Conservation (phyloP, 2,888 invertebrate genomes). For the Protonemura montana region DNA sequence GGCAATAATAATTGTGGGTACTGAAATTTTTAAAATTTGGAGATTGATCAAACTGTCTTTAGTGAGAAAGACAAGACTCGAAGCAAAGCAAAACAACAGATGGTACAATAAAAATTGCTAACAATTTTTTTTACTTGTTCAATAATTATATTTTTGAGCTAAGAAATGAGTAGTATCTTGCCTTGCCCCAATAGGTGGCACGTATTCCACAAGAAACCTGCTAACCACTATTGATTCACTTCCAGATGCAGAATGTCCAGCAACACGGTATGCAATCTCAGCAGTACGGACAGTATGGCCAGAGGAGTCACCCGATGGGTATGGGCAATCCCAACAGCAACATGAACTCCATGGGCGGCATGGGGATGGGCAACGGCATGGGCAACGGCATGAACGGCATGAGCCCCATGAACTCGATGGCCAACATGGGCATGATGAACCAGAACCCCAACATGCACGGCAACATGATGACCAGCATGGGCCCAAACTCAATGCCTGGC, state of each 20-base stretch:
- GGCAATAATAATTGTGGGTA: no score
- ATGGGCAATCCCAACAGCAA: slow-evolving; percentile 60
- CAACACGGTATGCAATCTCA: slow-evolving; percentile 71
- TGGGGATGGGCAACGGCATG: slow-evolving; percentile 54
- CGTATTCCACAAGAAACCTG: neutral
- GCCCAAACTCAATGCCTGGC: slow-evolving; percentile 42
- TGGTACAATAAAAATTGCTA: no score
- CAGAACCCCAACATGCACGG: slow-evolving; percentile 52
- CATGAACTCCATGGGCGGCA: slow-evolving; percentile 64
- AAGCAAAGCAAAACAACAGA: no score
- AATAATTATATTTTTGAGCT: no score
- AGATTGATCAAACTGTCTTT: no score
- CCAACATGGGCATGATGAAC: slow-evolving; percentile 66
- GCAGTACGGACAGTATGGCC: slow-evolving; percentile 67
- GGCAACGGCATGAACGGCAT: slow-evolving; percentile 65
- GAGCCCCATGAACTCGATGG: slow-evolving; percentile 73
- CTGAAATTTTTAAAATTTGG: no score
- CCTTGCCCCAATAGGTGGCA: no score
- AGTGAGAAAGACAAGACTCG: no score
- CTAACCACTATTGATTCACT: neutral
- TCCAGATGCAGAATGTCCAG: slow-evolving; percentile 67
- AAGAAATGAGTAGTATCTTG: no score
- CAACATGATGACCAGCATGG: slow-evolving; percentile 53
- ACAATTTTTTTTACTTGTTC: no score
- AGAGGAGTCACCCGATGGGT: slow-evolving; percentile 64